Base-by-base conservation (phyloP, 2,113 vertebrate genomes). In the Brienomyrus longianalis region DNA sequence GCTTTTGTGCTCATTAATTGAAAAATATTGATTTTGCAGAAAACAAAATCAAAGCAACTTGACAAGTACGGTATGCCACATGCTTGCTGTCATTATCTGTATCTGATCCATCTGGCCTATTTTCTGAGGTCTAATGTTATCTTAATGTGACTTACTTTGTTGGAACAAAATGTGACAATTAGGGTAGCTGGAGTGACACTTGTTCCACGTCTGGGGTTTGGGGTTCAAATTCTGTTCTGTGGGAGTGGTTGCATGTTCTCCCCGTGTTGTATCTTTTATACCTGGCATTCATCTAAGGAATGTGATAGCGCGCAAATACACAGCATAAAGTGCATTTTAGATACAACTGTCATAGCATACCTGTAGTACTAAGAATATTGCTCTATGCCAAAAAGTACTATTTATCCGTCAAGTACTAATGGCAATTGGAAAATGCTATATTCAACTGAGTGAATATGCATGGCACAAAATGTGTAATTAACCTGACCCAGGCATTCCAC, bases 351-450 rank as follows among this genome's bases (percentile, higher is more conserved):
- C 62, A 31, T 70, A 70, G 62, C 62, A 13, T 31, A 19, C 15
- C 35, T 7, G 54, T 48, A 86, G 27, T 35, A 2, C 39, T 39
- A 39, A 39, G 39, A 39, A 39, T 39, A 39, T 39, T 39, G 2
- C 35, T 39, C 35, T 39, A 39, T 39, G 35, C 84, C 88, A 88
- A 88, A 87, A 91, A 8, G 2, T 59, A 39, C 89, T 91, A 88
- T 80, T 89, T 89, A 91, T 70, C n/a, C 35, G 21, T 89, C 84
- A 89, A 70, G 84, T 91, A 88, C 88, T 87, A 91, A 91, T 84
- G 86, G 83, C 52, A 59, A 31, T 51, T 87, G 84, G 85, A 43
- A 89, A 89, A 50, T 50, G 88, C 19, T 74, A 89, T 80, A 86
- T 62, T 59, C 89, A 70, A 45, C 43, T 74, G 89, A 59, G 35